A percentile compares a stretch with the other conserved stretches of the same genome.
Conservation (phyloP, 2,113 vertebrate genomes). For the Callionymus lyra region DNA sequence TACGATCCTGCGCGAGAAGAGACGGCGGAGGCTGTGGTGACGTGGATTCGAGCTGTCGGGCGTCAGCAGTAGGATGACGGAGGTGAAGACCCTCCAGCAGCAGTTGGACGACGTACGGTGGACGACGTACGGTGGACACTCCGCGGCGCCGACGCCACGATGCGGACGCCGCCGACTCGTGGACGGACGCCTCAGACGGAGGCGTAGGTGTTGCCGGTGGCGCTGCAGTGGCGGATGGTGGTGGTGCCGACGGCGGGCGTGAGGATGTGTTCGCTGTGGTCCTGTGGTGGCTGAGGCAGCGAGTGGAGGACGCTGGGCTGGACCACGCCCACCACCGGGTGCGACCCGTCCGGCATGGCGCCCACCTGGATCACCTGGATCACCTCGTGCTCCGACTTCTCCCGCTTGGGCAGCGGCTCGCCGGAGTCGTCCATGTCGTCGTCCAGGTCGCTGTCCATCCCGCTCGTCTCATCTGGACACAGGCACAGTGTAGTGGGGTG, state of each 20-base stretch:
- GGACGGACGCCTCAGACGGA: conserved; percentile 68
- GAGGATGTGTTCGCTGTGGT: conserved; percentile 64
- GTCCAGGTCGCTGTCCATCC: conserved; percentile 71
- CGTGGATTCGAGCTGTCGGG: conserved; percentile 62
- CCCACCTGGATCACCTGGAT: conserved; percentile 73
- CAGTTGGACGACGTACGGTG: conserved; percentile 8
- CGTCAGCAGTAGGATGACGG: conserved; percentile 45
- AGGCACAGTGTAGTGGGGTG: background rate
- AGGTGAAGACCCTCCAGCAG: conserved; percentile 25
- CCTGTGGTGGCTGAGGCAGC: conserved; percentile 48
- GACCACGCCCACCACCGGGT: conserved; percentile 67
- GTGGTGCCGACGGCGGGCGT: conserved; percentile 54
- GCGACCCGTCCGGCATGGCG: conserved; percentile 58
- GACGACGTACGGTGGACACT: no score
- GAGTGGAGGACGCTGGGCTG: conserved; percentile 63
- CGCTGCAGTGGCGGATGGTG: conserved; percentile 71
- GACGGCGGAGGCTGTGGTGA: conserved; percentile 41
- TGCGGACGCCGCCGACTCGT: background rate
- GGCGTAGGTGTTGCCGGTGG: conserved; percentile 69
- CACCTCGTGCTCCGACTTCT: conserved; percentile 64
- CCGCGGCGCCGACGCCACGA: no score
- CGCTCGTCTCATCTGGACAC: conserved; percentile 62
- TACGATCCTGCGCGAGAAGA: no score
- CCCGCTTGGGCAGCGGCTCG: conserved; percentile 66
- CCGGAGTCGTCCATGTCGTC: conserved; percentile 64